phyloP scores from a whole-genome alignment of 2,888 invertebrate species.

The Lepidonotus clava region DNA sequence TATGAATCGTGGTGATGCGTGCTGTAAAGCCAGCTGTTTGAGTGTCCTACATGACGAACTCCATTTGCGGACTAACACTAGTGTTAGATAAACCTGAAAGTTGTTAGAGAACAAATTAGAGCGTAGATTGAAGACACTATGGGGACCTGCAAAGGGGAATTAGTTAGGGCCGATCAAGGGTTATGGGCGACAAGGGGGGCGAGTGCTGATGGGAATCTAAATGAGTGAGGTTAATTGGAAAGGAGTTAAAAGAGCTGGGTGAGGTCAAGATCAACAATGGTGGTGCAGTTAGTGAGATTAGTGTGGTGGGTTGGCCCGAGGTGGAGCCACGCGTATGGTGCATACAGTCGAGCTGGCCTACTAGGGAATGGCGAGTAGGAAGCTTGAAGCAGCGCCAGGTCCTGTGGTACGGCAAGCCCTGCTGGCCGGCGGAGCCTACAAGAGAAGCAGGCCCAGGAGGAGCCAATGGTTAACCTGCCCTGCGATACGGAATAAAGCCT shows the following conservation, averaged over 20 bases:
- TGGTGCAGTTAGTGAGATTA: conserved; percentile 38
- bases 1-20: not conserved
- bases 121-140: not conserved
- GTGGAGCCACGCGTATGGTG: not conserved
- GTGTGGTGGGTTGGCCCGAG: conserved; percentile 29
- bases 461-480: not conserved
- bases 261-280: conserved; percentile 8
- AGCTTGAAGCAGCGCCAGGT: conserved; percentile 1
- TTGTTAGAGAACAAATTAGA: not conserved
- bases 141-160: not conserved
- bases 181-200: not conserved
- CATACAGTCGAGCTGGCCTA: conserved; percentile 26
- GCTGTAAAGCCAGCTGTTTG: not conserved
- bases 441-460: not conserved
- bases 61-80: not conserved
- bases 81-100: conserved; percentile 1
- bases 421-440: not conserved
- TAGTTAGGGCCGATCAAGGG: not conserved
- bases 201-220: not conserved
- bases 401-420: not conserved
- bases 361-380: not conserved
- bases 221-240: conserved; percentile 15
- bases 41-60: not conserved
- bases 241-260: not conserved
- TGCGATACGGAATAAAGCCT: too few relatives aligned